Evolutionary conservation across 2,888 invertebrate genomes (phyloP).

Genomic region (Hybos culiciformis): DNA sequence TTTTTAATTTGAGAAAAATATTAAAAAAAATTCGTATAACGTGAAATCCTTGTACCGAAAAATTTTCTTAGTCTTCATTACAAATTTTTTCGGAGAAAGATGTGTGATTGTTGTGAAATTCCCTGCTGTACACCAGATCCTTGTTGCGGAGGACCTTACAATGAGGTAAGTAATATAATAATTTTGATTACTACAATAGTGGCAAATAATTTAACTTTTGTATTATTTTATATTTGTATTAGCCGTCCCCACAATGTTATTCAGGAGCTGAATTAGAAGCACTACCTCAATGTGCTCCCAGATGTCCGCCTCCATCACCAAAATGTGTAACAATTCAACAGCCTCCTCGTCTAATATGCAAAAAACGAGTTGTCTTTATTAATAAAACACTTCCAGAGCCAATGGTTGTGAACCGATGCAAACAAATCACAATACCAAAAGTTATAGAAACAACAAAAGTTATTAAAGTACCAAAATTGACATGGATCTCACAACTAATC

Average conservation of each 20-base stretch:
- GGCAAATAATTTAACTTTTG: too few species aligned
- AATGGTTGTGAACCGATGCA: constrained; percentile 28
- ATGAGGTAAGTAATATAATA: neutral
- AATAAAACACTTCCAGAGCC: constrained; percentile 27
- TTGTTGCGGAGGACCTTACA: constrained; percentile 21
- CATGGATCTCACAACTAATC: constrained; percentile 29
- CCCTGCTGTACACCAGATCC: constrained; percentile 24
- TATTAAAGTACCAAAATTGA: constrained; percentile 26
- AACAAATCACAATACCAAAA: constrained; percentile 28
- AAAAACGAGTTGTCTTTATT: constrained; percentile 30
- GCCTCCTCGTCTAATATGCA: constrained; percentile 27
- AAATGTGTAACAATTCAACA: constrained; percentile 30
- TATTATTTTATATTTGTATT: neutral
- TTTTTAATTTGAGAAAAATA: too few species aligned
- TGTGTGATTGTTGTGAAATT: constrained; percentile 15
- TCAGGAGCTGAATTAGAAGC: constrained; percentile 27
- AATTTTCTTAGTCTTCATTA: too few species aligned
- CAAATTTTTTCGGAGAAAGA: too few species aligned
- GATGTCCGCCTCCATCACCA: constrained; percentile 26
- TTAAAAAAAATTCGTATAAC: too few species aligned
- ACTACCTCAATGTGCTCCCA: constrained; percentile 28
- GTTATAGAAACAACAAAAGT: constrained; percentile 29
- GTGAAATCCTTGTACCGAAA: too few species aligned
- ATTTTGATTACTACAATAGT: neutral
- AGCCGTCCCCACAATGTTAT: constrained; percentile 30